Evolutionary conservation across 2,888 invertebrate genomes (phyloP), one percentile per base, ranked within the genome.

Genomic region (Tenthredo mesomela): DNA sequence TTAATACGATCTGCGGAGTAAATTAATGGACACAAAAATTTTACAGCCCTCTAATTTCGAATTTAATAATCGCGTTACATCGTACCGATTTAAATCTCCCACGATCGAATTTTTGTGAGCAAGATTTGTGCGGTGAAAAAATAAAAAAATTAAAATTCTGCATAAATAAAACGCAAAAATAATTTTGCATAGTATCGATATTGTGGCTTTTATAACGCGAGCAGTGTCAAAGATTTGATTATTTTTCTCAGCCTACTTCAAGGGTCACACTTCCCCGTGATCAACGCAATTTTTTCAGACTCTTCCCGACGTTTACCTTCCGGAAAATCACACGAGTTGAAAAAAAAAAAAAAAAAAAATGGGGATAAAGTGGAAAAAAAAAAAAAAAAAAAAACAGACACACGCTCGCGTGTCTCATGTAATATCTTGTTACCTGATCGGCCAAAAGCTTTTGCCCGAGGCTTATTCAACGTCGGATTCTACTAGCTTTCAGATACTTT

Each of bases 401-500:
- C 37, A 70, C 70, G 6, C 12, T 70, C 70, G n/a, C 70, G n/a
- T 40, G 33, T 70, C 37, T 70, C 37, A 25, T 12, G 43, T 43
- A 40, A 73, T 73, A 73, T 43, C n/a, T 73, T 43, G 21, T 73
- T 50, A 54, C 33, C 54, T 7, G 43, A 77, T n/a, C 12, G 50
- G 37, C 70, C 33, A 33, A 47, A 77, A 29, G 40, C 25, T 18
- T 54, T 77, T 18, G 2, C 29, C 37, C 50, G 12, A 50, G 33
- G 29, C 50, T 77, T 18, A 33, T 54, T 54, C 33, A 54, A 50
- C 9, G 50, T 7, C 7, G 54, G 50, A 77, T 77, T n/a, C 33
- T 54, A 33, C 33, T 29, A 50, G 54, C 77, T 77, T 25, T 54
- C 77, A 18, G 50, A 77, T 25, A 29, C 77, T 77, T 29, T 50